Evolutionary conservation across 2,888 invertebrate genomes (phyloP).

Genomic region (Volucella bombylans): DNA sequence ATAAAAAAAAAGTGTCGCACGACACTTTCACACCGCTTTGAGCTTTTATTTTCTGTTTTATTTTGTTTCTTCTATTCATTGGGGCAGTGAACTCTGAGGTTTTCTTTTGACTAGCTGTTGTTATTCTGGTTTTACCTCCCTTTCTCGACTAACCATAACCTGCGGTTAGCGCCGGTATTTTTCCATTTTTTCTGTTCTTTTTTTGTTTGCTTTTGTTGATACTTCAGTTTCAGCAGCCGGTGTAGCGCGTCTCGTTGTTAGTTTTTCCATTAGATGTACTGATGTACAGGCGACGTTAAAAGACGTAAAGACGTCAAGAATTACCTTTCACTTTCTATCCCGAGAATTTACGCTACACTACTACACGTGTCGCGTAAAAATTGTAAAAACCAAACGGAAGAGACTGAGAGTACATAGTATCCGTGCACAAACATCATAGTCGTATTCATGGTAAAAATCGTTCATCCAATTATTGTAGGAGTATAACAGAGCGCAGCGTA

Average conservation of each 20-base stretch:
- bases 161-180: conserved; percentile 36
- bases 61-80: conserved; percentile 23
- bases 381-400: background rate
- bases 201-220: conserved; percentile 13
- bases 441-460: conserved; percentile 47
- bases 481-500: background rate
- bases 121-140: background rate
- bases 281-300: conserved; percentile 30
- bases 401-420: background rate
- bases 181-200: conserved; percentile 20
- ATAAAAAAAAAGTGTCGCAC: conserved; percentile 56
- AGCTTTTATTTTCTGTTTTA: conserved; percentile 50
- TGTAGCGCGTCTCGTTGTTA: conserved; percentile 35
- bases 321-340: conserved; percentile 67
- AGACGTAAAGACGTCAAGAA: background rate
- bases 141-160: conserved; percentile 60
- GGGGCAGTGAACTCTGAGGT: conserved; percentile 58
- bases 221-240: conserved; percentile 19
- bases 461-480: conserved; percentile 66
- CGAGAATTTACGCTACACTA: background rate
- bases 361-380: conserved; percentile 40
- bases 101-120: conserved; percentile 39
- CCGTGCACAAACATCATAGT: background rate
- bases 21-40: conserved; percentile 65
- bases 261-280: conserved; percentile 20